Percentiles rank a stretch among this genome's conserved stretches.
phyloP scores from a whole-genome alignment of 2,797 vertebrate genomes.

The Poeciliopsis infans region DNA sequence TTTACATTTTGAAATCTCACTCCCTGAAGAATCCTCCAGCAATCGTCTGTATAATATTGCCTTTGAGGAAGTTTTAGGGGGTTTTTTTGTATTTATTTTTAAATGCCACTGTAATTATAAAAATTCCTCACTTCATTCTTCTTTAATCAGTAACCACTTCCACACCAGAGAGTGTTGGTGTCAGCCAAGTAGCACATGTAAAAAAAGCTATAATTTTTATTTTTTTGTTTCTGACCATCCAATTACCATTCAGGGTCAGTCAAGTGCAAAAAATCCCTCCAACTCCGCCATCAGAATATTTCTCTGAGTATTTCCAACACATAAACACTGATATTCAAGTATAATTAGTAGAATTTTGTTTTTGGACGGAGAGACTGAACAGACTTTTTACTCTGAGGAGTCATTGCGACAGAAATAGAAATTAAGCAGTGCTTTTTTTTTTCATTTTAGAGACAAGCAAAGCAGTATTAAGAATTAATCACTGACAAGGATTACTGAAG shows the following conservation, averaged over 20 bases:
- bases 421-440: constrained; percentile 27
- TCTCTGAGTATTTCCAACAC: not conserved
- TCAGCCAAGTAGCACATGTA: not conserved
- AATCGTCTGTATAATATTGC: not conserved
- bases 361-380: constrained; percentile 7
- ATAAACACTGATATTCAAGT: not conserved
- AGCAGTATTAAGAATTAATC: constrained; percentile 52
- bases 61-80: not conserved
- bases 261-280: not conserved
- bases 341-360: constrained; percentile 24
- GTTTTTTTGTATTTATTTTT: not conserved
- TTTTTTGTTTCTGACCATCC: not conserved
- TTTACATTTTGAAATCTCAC: not conserved
- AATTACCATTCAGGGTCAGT: not conserved
- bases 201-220: not conserved
- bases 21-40: not conserved
- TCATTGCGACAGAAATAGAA: constrained; percentile 25
- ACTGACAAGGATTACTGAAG: constrained; percentile 64
- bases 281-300: not conserved
- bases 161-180: not conserved
- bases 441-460: constrained; percentile 41
- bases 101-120: not conserved
- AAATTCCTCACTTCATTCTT: not conserved
- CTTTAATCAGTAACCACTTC: not conserved
- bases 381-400: constrained; percentile 26